These are phyloP conservation scores for Herpetotheres cachinnans DNA, from an alignment of 2,113 vertebrate species.

Conservation along the genomic window DNA sequence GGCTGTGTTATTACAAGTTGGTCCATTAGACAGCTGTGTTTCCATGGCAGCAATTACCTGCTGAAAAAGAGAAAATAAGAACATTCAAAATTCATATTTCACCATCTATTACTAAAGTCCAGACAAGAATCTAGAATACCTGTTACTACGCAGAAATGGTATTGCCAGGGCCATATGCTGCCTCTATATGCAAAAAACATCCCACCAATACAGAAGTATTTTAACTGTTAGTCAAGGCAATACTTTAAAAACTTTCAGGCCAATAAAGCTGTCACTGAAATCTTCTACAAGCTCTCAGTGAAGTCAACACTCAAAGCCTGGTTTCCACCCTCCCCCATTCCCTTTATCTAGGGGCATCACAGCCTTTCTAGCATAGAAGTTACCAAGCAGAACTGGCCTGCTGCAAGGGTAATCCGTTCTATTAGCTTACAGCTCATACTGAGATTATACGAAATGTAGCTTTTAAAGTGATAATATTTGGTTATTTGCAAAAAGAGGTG, in stretches of 20 bases:
- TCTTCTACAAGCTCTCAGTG: neutral
- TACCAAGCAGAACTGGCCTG: neutral
- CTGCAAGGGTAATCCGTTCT: neutral
- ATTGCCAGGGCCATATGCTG: conserved; percentile 21
- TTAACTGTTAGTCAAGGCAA: neutral
- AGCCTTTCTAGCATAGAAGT: neutral
- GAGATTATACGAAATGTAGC: neutral
- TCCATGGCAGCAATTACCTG: conserved; percentile 99
- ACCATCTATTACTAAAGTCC: conserved; percentile 5
- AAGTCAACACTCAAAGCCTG: neutral
- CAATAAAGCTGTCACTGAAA: neutral
- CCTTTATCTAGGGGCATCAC: neutral
- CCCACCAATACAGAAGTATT: neutral
- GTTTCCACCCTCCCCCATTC: neutral
- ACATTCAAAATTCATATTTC: conserved; percentile 64
- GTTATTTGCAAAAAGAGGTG: conserved; percentile 7
- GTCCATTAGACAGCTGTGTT: conserved; percentile 97
- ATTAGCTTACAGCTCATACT: neutral
- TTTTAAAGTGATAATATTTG: conserved; percentile 24
- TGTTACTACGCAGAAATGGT: conserved; percentile 40
- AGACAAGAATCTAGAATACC: conserved; percentile 53
- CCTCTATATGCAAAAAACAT: neutral
- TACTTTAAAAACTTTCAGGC: neutral
- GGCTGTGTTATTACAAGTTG: conserved; percentile 93
- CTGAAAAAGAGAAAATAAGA: conserved; percentile 78